Evolutionary conservation across 2,113 vertebrate species (phyloP).

Genomic region (Mirza zaza): DNA sequence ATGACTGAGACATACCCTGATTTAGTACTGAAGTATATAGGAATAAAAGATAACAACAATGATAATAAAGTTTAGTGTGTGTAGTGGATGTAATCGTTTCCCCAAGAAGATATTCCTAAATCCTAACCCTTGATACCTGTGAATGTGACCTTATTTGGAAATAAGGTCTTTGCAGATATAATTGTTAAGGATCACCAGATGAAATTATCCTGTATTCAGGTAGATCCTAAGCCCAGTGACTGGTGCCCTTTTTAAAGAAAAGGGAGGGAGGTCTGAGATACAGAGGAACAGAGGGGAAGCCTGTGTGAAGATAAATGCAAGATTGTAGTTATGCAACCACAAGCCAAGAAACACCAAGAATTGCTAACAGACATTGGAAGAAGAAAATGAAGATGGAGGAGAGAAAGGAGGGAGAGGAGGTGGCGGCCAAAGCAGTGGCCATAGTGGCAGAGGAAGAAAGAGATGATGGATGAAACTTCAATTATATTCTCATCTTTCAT

Average conservation of each 20-base stretch:
- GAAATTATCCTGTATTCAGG: not conserved
- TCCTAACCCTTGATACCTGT: not conserved
- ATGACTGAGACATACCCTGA: not conserved
- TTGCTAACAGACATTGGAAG: not conserved
- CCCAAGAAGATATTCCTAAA: not conserved
- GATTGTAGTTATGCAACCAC: not conserved
- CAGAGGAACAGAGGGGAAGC: not conserved
- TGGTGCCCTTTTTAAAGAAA: not conserved
- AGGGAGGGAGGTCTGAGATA: not conserved
- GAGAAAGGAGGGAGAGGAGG: not conserved
- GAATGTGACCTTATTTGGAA: not conserved
- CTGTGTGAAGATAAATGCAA: not conserved
- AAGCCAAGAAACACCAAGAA: not conserved
- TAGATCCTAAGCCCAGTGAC: no score
- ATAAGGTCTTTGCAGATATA: not conserved
- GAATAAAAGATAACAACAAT: not conserved
- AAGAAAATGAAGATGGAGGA: no score
- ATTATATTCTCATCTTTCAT: not conserved
- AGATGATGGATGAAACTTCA: not conserved
- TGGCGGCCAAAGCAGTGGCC: fast-evolving
- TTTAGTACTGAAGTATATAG: not conserved
- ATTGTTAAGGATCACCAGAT: not conserved
- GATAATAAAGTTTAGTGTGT: not conserved
- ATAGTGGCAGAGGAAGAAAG: not conserved
- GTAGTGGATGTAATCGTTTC: not conserved